Base-by-base conservation (phyloP, 2,113 vertebrate genomes). In the Romanogobio albipinnatus region DNA sequence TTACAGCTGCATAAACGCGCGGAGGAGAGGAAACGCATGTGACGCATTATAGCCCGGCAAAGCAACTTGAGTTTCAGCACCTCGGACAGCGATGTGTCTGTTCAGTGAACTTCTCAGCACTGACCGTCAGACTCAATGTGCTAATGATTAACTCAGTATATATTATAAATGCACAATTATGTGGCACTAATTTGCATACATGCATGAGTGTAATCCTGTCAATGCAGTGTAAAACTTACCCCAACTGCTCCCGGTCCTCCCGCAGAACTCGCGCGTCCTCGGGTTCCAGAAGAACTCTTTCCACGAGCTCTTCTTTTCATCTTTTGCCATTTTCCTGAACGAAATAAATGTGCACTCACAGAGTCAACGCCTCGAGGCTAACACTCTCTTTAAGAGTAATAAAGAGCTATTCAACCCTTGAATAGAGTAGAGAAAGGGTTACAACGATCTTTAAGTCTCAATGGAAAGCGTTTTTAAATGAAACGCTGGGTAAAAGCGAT, bases 201-300 rank as follows among this genome's bases (percentile, higher is more conserved):
- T 76, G 24, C 29, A 76, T 13, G 26, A 10, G 26, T n/a, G 33
- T 43, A 59, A 36, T 51, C 61, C 7, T 39, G 8, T 68, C n/a
- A 19, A 1, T 51, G 13, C 17, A 17, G 9, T 68, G 17, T 13
- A 58, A 36, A 7, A 71, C 95, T 94, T 89, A 98, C 97, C 97
- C 97, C 97, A 98, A 88, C 97, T 98, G 93, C 91, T 96, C 71
- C 94, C 96, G 5, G 96, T 98, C 91, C 97, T 94, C 86, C 97
- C 97, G 92, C 96, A 92, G 45, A 98, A 97, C 92, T 98, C 96
- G 87, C 94, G 94, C 19, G 96, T 98, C 89, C 96, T 94, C 33
- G 97, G 94, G 90, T 98, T 97, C 96, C 96, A 98, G 84, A 98
- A 85, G 89, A 92, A 96, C 56, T 97, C 96, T 90, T 94, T 96